phyloP scores from a whole-genome alignment of 2,888 invertebrate species.

The Autographa gamma region DNA sequence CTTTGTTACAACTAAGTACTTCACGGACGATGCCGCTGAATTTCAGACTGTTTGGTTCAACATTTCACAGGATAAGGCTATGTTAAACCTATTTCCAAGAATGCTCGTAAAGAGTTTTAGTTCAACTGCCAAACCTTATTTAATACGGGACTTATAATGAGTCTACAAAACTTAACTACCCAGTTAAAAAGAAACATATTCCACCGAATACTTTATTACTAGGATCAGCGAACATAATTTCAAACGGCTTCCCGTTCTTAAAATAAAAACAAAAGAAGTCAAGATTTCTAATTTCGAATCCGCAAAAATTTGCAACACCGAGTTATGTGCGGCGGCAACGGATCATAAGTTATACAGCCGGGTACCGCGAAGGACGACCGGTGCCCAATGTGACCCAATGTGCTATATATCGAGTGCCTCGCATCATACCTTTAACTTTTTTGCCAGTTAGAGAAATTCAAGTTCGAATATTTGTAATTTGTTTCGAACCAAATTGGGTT shows the following conservation, averaged over 20 bases:
- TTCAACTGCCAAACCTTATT: too few relatives aligned
- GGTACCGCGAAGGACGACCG: slow-evolving; percentile 81
- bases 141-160: too few relatives aligned
- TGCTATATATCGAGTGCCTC: slow-evolving; percentile 74
- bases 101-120: too few relatives aligned
- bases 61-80: too few relatives aligned
- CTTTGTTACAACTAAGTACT: neutral
- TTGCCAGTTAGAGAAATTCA: slow-evolving; percentile 28
- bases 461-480: slow-evolving; percentile 11
- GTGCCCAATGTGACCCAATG: slow-evolving; percentile 85
- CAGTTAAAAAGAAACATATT: neutral
- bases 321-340: slow-evolving; percentile 38
- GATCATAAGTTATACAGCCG: slow-evolving; percentile 60
- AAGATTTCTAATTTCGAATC: slow-evolving; percentile 44
- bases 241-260: neutral
- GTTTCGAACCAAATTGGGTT: slow-evolving; percentile 8
- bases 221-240: neutral
- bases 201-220: neutral
- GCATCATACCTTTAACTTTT: slow-evolving; percentile 36
- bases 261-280: slow-evolving; percentile 2
- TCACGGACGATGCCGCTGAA: neutral
- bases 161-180: neutral
- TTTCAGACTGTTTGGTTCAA: neutral
- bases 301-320: slow-evolving; percentile 50
- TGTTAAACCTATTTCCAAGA: too few relatives aligned